Base-by-base conservation (phyloP, 2,797 vertebrate genomes). In the Crenichthys baileyi region DNA sequence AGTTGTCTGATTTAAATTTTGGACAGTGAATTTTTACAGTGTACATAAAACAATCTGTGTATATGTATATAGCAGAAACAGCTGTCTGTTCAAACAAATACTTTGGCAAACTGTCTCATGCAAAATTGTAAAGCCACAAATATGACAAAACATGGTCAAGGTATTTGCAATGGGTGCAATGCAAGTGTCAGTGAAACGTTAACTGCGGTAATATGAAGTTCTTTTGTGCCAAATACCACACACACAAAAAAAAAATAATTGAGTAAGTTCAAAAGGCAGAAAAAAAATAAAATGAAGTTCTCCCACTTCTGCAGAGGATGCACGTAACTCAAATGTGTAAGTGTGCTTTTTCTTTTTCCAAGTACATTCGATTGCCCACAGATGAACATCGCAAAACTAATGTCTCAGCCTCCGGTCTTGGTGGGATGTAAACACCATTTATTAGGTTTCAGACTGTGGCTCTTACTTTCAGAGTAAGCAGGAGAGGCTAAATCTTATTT, bases 31-130 rank as follows among this genome's bases (percentile, higher is more conserved):
- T 55, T 22, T 55, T 20, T 55, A 24, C 20, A 22, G 53, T 24
- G 7, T 51, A 18, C 18, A 6, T 51, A 5, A 1, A 58, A 48
- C n/a, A n/a, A 58, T 58, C 8, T 4, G 55, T 11, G 12, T 26
- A 11, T 56, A 56, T 4, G 2, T n/a, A 20, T 24, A n/a, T n/a
- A 56, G 24, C 7, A 24, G 36, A 36, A n/a, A n/a, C 24, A 58
- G 55, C n/a, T 68, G 3, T 71, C 15, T 51, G 18, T 12, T 58
- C 26, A 24, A 1, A 7, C 20, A 9, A 46, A 44, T 6, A 8
- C 44, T 48, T 78, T 76, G 67, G 18, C 48, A 70, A 56, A 79
- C 56, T 5, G 2, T 76, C 31, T 79, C 44, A 68, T 80, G 73
- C 36, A 36, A 36, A 36, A 36, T 36, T 36, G 4, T 46, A 41